These are phyloP conservation scores for Aphyosemion australe DNA, from an alignment of 2,113 vertebrate species.

Conservation along the genomic window DNA sequence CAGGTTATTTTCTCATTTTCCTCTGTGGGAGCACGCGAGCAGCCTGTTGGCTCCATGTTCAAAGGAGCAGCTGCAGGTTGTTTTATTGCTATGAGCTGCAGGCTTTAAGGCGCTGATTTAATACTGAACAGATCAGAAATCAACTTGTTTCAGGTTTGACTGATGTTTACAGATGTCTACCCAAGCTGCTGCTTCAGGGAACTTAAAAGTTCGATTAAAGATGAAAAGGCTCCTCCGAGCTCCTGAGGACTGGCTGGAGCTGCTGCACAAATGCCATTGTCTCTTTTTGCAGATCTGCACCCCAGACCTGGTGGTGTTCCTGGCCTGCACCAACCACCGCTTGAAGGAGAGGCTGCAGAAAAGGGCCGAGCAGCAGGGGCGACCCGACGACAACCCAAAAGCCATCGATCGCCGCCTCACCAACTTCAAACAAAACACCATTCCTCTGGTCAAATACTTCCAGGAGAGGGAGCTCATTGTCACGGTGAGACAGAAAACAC, in stretches of 20 bases:
- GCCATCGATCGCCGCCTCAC: slow-evolving; percentile 92
- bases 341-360: slow-evolving; percentile 93
- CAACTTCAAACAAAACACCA: slow-evolving; percentile 96
- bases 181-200: background rate
- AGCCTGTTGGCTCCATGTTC: background rate
- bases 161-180: background rate
- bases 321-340: slow-evolving; percentile 90
- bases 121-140: too few species aligned
- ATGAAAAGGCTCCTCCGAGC: background rate
- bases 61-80: background rate
- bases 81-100: background rate
- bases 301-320: slow-evolving; percentile 95
- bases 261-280: background rate
- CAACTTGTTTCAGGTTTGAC: background rate
- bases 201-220: background rate
- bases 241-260: background rate
- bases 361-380: slow-evolving; percentile 91
- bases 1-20: slow-evolving; percentile 6
- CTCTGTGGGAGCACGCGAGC: background rate
- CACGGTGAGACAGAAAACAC: slow-evolving; percentile 81
- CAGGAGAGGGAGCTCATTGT: slow-evolving; percentile 94
- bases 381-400: slow-evolving; percentile 96
- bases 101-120: background rate
- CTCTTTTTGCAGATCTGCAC: slow-evolving; percentile 87
- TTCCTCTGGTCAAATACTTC: slow-evolving; percentile 95